Percentiles rank a stretch among this genome's conserved stretches.
Conservation (phyloP, 2,113 vertebrate genomes). For the Tychaedon coryphoeus region DNA sequence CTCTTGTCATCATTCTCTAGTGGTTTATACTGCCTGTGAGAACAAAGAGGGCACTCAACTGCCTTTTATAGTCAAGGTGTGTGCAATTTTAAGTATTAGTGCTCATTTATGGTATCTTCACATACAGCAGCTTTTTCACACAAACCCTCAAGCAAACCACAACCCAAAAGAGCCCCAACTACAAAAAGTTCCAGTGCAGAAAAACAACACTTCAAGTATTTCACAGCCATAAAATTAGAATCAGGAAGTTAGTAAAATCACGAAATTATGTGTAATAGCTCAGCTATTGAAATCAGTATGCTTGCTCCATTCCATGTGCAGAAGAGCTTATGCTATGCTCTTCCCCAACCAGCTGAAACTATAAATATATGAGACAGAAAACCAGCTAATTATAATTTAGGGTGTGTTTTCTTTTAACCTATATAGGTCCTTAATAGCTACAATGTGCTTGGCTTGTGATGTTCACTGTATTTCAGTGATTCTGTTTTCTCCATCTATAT, state of each 20-base stretch:
- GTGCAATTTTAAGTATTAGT: neutral
- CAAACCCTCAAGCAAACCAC: neutral
- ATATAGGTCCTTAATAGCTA: neutral
- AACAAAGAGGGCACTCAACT: neutral
- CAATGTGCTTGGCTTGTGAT: neutral
- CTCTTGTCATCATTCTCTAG: neutral
- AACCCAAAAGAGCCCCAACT: neutral
- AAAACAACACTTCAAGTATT: neutral
- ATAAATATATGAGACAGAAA: neutral
- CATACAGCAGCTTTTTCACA: neutral
- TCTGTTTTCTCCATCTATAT: neutral
- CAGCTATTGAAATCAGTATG: neutral
- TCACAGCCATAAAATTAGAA: neutral
- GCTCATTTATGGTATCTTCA: neutral
- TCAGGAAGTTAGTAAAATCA: neutral
- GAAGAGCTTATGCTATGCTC: neutral
- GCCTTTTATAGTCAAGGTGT: neutral
- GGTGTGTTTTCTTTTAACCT: neutral
- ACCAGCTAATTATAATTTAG: neutral
- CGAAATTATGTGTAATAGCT: neutral
- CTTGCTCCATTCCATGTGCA: neutral
- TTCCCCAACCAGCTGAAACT: neutral
- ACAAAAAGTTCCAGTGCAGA: neutral
- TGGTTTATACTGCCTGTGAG: neutral
- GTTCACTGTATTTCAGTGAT: neutral